These are phyloP conservation scores for Luperina testacea DNA, from an alignment of 2,888 invertebrate species.

Conservation along the genomic window DNA sequence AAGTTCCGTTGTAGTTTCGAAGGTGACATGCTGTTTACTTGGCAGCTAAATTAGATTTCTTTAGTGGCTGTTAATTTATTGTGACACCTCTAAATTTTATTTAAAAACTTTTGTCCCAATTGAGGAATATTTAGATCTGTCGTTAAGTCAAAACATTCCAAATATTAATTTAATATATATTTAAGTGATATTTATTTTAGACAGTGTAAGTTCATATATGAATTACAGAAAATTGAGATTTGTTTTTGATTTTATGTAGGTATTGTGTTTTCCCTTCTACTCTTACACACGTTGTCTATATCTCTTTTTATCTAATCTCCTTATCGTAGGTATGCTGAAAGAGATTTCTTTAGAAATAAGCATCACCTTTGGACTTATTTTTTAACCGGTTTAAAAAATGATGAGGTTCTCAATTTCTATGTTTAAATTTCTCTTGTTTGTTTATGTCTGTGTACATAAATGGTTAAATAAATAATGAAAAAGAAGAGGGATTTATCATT, in stretches of 20 bases:
- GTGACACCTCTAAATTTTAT: background rate
- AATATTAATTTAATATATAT: background rate
- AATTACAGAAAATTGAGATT: no score
- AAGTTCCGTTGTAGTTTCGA: conserved; percentile 34
- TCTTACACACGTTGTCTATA: background rate
- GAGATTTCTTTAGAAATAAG: background rate
- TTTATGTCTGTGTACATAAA: background rate
- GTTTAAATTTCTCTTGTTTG: background rate
- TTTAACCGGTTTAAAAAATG: no score
- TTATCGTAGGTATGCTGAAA: background rate
- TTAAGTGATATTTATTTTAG: no score
- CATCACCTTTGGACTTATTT: background rate
- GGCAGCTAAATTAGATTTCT: conserved; percentile 21
- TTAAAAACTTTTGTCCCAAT: background rate
- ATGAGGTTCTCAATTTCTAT: no score
- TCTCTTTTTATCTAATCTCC: background rate
- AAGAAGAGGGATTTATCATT: background rate
- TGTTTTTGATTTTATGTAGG: background rate
- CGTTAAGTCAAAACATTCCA: background rate
- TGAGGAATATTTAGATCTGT: background rate
- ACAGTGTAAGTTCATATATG: no score
- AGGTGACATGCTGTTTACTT: conserved; percentile 42
- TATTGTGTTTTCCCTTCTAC: background rate
- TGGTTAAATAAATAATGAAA: background rate
- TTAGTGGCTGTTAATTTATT: background rate